phyloP scores from a whole-genome alignment of 2,888 invertebrate species.

The Himalopsyche japonica region DNA sequence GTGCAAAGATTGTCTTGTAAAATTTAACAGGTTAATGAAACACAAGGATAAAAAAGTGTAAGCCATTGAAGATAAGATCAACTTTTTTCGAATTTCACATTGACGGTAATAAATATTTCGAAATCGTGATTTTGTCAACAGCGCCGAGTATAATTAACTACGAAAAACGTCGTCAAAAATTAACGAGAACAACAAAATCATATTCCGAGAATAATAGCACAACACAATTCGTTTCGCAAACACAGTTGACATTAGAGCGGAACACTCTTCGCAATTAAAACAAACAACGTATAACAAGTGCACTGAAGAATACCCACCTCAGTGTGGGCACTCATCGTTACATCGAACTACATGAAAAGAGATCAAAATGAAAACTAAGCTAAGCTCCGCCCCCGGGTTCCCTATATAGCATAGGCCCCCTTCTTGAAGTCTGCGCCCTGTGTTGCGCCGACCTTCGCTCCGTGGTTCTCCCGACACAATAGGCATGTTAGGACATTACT shows the following conservation, averaged over 20 bases:
- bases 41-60: no score
- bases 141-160: neutral
- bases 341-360: slow-evolving; percentile 39
- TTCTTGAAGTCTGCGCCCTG: slow-evolving; percentile 7
- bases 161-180: neutral
- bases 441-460: slow-evolving; percentile 14
- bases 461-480: slow-evolving; percentile 22
- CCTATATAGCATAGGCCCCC: slow-evolving; percentile 39
- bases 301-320: slow-evolving; percentile 33
- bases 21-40: no score
- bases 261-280: slow-evolving; percentile 21
- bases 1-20: no score
- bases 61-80: neutral
- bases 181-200: slow-evolving; percentile 11
- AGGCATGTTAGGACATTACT: slow-evolving; percentile 20
- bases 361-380: slow-evolving; percentile 38
- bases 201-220: slow-evolving; percentile 4
- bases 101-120: neutral
- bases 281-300: slow-evolving; percentile 6
- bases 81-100: neutral
- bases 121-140: neutral
- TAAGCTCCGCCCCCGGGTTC: slow-evolving; percentile 22
- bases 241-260: slow-evolving; percentile 20
- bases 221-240: slow-evolving; percentile 20
- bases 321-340: slow-evolving; percentile 37